phyloP scores from a whole-genome alignment of 2,888 invertebrate genomes.

The Cheilosia impressa region DNA sequence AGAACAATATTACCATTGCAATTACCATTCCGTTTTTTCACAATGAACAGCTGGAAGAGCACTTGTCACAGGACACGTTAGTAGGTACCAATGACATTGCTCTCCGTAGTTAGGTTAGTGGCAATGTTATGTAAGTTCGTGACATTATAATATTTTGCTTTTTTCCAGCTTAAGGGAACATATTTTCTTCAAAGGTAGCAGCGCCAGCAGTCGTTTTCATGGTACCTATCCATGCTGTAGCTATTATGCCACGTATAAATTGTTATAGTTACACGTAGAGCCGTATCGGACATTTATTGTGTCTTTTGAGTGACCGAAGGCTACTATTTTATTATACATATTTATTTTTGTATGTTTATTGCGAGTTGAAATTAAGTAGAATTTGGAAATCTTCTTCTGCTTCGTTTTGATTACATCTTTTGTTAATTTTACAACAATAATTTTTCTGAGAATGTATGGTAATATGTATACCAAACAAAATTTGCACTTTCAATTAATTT shows the following conservation, averaged over 20 bases:
- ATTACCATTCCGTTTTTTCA: conserved; percentile 59
- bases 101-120: conserved; percentile 50
- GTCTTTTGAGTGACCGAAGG: conserved; percentile 40
- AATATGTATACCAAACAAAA: too few species aligned
- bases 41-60: conserved; percentile 56
- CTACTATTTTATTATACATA: conserved; percentile 2
- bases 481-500: too few species aligned
- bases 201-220: conserved; percentile 12
- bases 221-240: conserved; percentile 5
- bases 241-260: conserved; percentile 10
- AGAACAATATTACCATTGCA: conserved; percentile 66
- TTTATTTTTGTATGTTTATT: conserved; percentile 22
- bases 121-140: conserved; percentile 62
- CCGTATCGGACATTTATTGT: conserved; percentile 33
- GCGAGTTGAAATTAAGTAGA: conserved; percentile 20
- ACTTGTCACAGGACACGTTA: conserved; percentile 65
- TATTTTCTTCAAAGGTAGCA: conserved; percentile 46
- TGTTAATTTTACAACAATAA: not conserved
- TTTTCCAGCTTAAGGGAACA: conserved; percentile 57
- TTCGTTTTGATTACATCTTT: conserved; percentile 14
- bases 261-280: conserved; percentile 49
- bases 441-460: not conserved
- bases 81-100: conserved; percentile 50
- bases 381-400: conserved; percentile 16
- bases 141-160: conserved; percentile 62